Evolutionary conservation across 2,797 vertebrate species (phyloP).

Genomic region (Halcyon leucocephala): DNA sequence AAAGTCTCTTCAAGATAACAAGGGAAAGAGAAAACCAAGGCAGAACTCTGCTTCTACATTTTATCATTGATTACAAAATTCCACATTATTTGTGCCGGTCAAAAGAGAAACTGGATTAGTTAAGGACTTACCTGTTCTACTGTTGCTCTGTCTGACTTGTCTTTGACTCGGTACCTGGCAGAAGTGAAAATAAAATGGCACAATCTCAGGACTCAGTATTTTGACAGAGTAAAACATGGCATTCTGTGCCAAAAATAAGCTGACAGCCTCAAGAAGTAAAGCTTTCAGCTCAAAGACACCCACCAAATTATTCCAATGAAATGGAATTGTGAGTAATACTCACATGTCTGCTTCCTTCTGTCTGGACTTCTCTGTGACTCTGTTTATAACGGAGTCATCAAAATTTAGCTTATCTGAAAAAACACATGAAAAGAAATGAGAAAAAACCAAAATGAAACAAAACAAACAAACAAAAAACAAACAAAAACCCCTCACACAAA

Average conservation of each 20-base stretch:
- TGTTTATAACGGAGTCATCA: constrained; percentile 91
- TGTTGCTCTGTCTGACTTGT: constrained; percentile 95
- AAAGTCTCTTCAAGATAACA: background rate
- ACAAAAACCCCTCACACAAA: no score
- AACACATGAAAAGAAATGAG: background rate
- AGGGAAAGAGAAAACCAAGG: background rate
- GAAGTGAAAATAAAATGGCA: background rate
- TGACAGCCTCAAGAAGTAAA: background rate
- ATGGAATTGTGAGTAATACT: constrained; percentile 64
- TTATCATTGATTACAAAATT: background rate
- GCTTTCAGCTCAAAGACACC: background rate
- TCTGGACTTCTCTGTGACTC: constrained; percentile 89
- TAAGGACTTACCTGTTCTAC: constrained; percentile 89
- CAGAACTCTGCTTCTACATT: background rate
- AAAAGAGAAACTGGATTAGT: background rate
- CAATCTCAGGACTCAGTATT: background rate
- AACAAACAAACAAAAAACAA: no score
- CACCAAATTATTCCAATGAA: background rate
- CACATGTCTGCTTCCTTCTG: constrained; percentile 91
- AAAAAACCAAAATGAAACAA: background rate
- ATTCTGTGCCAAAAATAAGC: background rate
- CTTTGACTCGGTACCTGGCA: constrained; percentile 91
- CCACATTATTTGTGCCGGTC: background rate
- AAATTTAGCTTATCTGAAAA: constrained; percentile 88
- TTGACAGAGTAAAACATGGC: background rate